Conservation (phyloP, 2,113 vertebrate genomes). For the Strix uralensis region DNA sequence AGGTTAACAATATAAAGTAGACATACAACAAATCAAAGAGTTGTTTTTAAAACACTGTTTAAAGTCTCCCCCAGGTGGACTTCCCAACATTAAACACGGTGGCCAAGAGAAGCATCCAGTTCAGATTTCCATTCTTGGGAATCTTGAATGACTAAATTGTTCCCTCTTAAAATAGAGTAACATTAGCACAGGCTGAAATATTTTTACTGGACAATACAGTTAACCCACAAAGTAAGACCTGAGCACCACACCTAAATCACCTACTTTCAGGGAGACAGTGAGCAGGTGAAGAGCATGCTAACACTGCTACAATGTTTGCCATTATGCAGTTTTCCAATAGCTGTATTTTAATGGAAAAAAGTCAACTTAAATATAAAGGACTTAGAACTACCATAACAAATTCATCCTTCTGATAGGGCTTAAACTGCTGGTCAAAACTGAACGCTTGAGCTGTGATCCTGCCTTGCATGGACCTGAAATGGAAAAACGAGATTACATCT, state of each 20-base stretch:
- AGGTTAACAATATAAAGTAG: neutral
- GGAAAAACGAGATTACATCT: neutral
- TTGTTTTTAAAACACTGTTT: neutral
- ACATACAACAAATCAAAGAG: neutral
- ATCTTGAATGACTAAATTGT: neutral
- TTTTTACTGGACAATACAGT: neutral
- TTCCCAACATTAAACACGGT: neutral
- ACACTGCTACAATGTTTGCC: neutral
- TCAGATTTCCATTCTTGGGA: neutral
- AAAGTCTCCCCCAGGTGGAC: neutral
- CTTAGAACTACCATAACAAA: constrained; percentile 73
- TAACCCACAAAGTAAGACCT: neutral
- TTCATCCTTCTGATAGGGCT: constrained; percentile 73
- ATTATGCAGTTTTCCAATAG: neutral
- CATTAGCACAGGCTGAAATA: neutral
- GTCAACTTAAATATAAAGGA: neutral
- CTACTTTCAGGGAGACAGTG: neutral
- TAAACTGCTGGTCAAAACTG: constrained; percentile 77
- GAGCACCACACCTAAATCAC: neutral
- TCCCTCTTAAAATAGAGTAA: neutral
- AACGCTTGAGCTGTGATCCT: constrained; percentile 73
- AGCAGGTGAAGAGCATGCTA: neutral
- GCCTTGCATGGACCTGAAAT: constrained; percentile 78
- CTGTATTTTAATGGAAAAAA: neutral
- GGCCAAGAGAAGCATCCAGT: neutral